Base-by-base conservation (phyloP, 2,888 invertebrate genomes). In the Eledona agricola region DNA sequence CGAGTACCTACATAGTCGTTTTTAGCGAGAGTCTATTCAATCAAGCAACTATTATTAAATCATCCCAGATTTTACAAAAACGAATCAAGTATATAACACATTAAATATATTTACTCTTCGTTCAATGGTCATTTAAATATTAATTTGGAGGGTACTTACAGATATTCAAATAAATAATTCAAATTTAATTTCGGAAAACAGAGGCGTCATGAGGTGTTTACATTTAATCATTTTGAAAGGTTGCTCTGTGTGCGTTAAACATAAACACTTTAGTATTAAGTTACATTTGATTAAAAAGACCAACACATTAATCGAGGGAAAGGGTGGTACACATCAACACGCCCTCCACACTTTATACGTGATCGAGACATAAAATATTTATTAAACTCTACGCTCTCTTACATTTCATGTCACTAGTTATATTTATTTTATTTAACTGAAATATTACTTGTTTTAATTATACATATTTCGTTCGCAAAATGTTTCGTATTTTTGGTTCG, bases 171-270 rank as follows among this genome's bases (percentile, higher is more conserved):
- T 74, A 70, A 73, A 73, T 73, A 72, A 73, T 73, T 71, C 72
- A 73, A 71, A 70, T 73, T 71, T 67, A 72, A 73, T 74, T 73
- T 72, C 63, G 59, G 69, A 70, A 70, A 70, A 69, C 69, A 69
- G 63, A 65, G 62, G 63, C 70, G 65, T 62, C 63, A 62, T 50
- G 59, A 63, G 52, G 65, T 76, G 74, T 76, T 76, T 76, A 71
- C 74, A 69, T 76, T 76, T 76, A 75, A 76, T 76, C 73, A 72
- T 70, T 66, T 61, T 75, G 72, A 76, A 76, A 76, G 76, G 72
- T 68, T 68, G 64, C 62, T 60, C 57, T 59, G 66, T 65, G 66
- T 63, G 66, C 64, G 69, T 70, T 71, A 69, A 72, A 69, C 69
- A 71, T 68, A 72, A 71, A 72, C 72, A 72, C 69, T 70, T 68